Evolutionary conservation across 2,797 vertebrate genomes (phyloP).

Genomic region (Paedocypris micromegethes): DNA sequence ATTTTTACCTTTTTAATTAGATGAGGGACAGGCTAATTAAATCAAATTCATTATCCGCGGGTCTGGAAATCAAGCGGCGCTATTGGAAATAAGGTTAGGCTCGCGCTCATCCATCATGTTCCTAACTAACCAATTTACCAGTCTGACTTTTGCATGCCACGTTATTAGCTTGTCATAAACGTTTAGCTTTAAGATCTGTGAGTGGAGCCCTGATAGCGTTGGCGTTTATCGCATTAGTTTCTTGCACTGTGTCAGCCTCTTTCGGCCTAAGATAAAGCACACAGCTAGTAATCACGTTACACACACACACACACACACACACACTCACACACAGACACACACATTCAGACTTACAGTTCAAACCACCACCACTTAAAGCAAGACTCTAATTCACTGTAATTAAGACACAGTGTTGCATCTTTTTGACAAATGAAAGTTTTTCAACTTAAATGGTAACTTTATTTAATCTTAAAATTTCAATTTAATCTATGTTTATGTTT

Average conservation of each 20-base stretch:
- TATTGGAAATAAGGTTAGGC: constrained; percentile 88
- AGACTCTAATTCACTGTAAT: constrained; percentile 72
- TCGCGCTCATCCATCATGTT: constrained; percentile 94
- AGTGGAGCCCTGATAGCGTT: constrained; percentile 83
- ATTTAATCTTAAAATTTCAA: no score
- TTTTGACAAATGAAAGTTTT: constrained; percentile 42
- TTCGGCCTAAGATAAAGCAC: constrained; percentile 95
- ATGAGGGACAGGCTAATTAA: constrained; percentile 95
- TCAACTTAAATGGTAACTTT: constrained; percentile 48
- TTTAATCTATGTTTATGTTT: no score
- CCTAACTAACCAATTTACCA: constrained; percentile 99
- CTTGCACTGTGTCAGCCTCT: constrained; percentile 91
- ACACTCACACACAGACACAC: constrained; percentile 48
- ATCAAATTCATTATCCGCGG: constrained; percentile 99
- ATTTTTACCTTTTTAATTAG: constrained; percentile 89
- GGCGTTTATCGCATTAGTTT: constrained; percentile 98
- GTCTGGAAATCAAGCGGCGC: constrained; percentile 94
- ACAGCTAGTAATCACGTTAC: constrained; percentile 83
- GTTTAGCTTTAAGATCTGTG: constrained; percentile 89
- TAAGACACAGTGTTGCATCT: constrained; percentile 66
- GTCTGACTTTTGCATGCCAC: constrained; percentile 88
- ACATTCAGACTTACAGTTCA: constrained; percentile 54
- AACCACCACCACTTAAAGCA: constrained; percentile 71
- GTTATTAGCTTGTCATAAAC: constrained; percentile 99
- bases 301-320: constrained; percentile 56